Conservation (phyloP, 2,888 invertebrate genomes). For the Lathronympha strigana region DNA sequence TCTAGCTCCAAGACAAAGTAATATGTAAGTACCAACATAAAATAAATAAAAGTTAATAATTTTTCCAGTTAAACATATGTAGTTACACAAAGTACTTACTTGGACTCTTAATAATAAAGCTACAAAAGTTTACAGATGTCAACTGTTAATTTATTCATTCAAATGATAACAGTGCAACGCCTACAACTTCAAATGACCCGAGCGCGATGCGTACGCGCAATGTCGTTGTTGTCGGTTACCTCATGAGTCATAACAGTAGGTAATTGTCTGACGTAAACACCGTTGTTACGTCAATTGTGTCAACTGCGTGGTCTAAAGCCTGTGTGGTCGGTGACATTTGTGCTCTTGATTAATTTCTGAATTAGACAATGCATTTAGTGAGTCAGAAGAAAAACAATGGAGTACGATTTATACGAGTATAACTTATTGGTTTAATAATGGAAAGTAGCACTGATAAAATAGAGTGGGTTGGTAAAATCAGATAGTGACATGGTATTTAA, state of each 20-base stretch:
- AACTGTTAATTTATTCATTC: no score
- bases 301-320: conserved; percentile 2
- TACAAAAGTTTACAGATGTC: no score
- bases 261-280: conserved; percentile 14
- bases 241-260: conserved; percentile 19
- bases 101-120: no score
- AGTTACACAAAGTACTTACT: background rate
- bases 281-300: conserved; percentile 23
- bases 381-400: background rate
- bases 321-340: conserved; percentile 26
- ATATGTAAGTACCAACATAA: no score
- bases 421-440: background rate
- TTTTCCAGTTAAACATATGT: background rate
- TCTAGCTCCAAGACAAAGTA: no score
- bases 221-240: conserved; percentile 8
- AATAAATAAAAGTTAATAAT: background rate
- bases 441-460: conserved; percentile 4
- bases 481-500: no score
- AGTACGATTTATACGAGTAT: background rate
- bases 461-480: background rate
- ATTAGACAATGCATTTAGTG: background rate
- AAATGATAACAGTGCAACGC: background rate
- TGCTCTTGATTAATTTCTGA: conserved; percentile 6
- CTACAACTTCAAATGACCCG: background rate
- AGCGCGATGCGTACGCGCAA: conserved; percentile 6